Evolutionary conservation across 2,797 vertebrate genomes (phyloP), one percentile per base, ranked within the genome.

Genomic region (Catharus ustulatus): DNA sequence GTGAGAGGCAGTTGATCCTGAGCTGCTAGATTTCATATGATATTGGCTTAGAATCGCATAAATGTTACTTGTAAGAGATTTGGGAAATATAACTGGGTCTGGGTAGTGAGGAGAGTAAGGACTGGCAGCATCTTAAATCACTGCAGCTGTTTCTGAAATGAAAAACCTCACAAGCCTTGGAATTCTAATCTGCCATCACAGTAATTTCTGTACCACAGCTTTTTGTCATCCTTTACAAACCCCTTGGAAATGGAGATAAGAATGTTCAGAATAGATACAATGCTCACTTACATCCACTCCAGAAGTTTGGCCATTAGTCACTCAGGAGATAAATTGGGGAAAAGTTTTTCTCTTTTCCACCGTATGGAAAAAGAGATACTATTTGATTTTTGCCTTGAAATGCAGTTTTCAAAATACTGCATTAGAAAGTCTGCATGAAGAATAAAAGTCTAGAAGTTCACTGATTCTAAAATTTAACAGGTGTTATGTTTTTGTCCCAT

Each of bases 351-450:
- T 30, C 36, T 83, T 84, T 87, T 75, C 40, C 34, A 45, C n/a
- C 29, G 10, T 52, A 46, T 62, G 5, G 5, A 75, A 92, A 90
- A 78, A 24, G 74, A 89, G 46, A 51, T 79, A n/a, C 11, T 51
- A 45, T 73, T 71, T 74, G 57, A 57, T 76, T 76, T 89, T 79
- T 90, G 32, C 29, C 30, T 89, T 84, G 74, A 94, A 81, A 89
- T n/a, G 16, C n/a, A 78, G 46, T 24, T 89, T 90, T 84, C 29
- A 63, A 92, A 84, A 73, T 48, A 34, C 20, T 34, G 30, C 51
- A 22, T 81, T 74, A 69, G 62, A 59, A 76, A 78, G 29, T 27
- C 30, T 49, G 10, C 15, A 5, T 51, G 67, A 81, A 51, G 22
- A 93, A 66, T 29, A 16, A 51, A 91, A 85, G n/a, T 20, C 27